Evolutionary conservation across 2,113 vertebrate genomes (phyloP).

Genomic region (Sturnus vulgaris): DNA sequence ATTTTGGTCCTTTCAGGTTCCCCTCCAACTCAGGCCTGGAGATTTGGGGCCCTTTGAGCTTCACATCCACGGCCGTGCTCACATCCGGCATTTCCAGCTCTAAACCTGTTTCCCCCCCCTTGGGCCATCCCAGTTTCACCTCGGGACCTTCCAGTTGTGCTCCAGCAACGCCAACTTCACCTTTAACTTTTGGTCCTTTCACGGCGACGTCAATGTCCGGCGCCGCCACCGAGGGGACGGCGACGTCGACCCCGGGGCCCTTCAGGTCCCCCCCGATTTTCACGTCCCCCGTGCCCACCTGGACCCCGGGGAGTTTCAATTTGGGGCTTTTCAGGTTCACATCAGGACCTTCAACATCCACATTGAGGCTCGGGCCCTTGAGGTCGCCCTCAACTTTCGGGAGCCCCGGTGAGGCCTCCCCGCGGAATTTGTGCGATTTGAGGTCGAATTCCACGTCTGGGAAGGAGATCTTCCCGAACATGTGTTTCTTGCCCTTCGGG

Average conservation of each 20-base stretch:
- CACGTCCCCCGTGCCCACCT: conserved; percentile 46
- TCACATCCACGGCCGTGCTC: background rate
- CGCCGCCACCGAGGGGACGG: fast-evolving
- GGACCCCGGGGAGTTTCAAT: conserved; percentile 59
- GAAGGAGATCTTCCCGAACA: conserved; percentile 90
- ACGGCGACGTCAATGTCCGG: fast-evolving
- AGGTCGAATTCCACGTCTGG: conserved; percentile 93
- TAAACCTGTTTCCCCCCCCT: background rate
- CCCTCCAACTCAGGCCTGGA: conserved; percentile 61
- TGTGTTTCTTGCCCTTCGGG: conserved; percentile 82
- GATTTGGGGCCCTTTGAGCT: conserved; percentile 58
- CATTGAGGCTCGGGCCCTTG: conserved; percentile 10
- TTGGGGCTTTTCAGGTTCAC: conserved; percentile 69
- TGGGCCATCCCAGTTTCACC: conserved; percentile 61
- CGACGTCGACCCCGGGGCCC: background rate
- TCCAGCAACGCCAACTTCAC: background rate
- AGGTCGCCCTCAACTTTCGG: conserved; percentile 55
- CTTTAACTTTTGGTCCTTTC: conserved; percentile 71
- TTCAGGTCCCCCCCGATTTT: conserved; percentile 50
- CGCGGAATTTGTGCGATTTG: conserved; percentile 82
- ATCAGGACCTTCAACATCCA: conserved; percentile 67
- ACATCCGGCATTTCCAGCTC: background rate
- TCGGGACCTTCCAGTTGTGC: conserved; percentile 65
- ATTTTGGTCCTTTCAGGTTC: conserved; percentile 71
- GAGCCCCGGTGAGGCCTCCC: conserved; percentile 64